A percentile compares a stretch with the other conserved stretches of the same genome.
Evolutionary conservation across 2,113 vertebrate genomes (phyloP).

Genomic region (Scortum barcoo): DNA sequence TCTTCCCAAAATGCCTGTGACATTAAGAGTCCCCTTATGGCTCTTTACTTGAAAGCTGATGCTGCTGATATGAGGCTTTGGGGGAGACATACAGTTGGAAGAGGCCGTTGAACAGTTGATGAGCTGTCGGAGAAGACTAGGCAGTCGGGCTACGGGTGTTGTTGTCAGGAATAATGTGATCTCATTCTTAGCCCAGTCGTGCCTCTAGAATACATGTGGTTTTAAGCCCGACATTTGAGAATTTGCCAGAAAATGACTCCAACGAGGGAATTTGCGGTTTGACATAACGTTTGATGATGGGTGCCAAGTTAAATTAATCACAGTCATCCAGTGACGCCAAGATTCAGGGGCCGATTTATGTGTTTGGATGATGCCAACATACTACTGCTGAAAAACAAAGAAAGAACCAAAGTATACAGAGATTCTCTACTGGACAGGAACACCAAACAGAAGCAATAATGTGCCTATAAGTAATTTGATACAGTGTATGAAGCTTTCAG

Average conservation of each 20-base stretch:
- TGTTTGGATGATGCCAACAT: slow-evolving; percentile 41
- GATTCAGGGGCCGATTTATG: slow-evolving; percentile 27
- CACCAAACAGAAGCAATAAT: slow-evolving; percentile 32
- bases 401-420: slow-evolving; percentile 24
- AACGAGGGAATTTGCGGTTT: slow-evolving; percentile 33
- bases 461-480: slow-evolving; percentile 1
- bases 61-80: slow-evolving; percentile 45
- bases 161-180: slow-evolving; percentile 53
- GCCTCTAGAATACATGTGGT: slow-evolving; percentile 41
- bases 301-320: slow-evolving; percentile 38
- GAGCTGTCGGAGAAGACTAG: slow-evolving; percentile 60
- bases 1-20: slow-evolving; percentile 59
- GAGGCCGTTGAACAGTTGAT: slow-evolving; percentile 58
- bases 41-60: slow-evolving; percentile 45
- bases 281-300: slow-evolving; percentile 51
- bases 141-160: slow-evolving; percentile 30
- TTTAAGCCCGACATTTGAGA: slow-evolving; percentile 36
- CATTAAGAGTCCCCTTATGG: slow-evolving; percentile 39
- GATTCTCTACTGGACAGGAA: not conserved
- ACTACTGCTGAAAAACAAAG: slow-evolving; percentile 40
- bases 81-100: slow-evolving; percentile 46
- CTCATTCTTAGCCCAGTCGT: slow-evolving; percentile 27
- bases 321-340: slow-evolving; percentile 12
- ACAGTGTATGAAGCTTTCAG: not conserved
- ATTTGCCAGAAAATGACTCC: slow-evolving; percentile 19